phyloP scores from a whole-genome alignment of 2,113 vertebrate genomes.

The mouse (Mus musculus) region GRCm39 chr6:57379501-57380000 shows the following conservation, averaged over 20 bases:
- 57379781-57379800: not conserved
- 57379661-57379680: not conserved
- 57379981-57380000: not conserved
- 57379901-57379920: not conserved
- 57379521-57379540: too few species aligned
- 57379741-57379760: accelerated
- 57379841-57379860: not conserved
- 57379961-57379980: not conserved
- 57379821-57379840: not conserved
- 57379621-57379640: not conserved
- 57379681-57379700: not conserved
- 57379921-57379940: not conserved
- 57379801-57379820: not conserved
- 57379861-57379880: not conserved
- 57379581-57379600: not conserved
- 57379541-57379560: not conserved
- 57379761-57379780: not conserved
- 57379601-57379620: too few species aligned
- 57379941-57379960: not conserved
- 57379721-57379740: not conserved
- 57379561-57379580: not conserved
- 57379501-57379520: not conserved
- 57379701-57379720: not conserved
- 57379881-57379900: not conserved
- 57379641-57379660: not conserved